phyloP scores from a whole-genome alignment of 2,113 vertebrate species.

The Tangachromis dhanisi region DNA sequence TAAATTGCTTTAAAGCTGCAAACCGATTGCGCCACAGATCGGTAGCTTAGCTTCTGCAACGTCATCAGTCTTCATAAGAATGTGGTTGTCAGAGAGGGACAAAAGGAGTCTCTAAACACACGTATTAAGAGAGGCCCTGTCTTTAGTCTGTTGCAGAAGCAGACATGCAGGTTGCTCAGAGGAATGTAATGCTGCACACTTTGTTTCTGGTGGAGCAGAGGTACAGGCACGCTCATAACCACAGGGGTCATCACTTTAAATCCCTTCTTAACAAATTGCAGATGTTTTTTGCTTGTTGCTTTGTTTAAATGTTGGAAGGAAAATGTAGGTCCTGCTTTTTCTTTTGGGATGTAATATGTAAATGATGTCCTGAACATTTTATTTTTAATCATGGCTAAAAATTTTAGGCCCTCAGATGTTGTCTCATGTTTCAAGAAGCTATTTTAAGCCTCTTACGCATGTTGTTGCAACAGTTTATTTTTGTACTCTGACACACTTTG shows the following conservation, averaged over 20 bases:
- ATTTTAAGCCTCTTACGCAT: constrained; percentile 21
- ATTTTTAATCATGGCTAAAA: neutral
- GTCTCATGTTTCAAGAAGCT: constrained; percentile 43
- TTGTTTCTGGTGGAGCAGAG: neutral
- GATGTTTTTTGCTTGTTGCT: neutral
- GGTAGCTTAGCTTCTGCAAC: neutral
- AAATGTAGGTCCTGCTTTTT: neutral
- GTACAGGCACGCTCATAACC: neutral
- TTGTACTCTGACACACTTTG: neutral
- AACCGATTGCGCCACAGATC: neutral
- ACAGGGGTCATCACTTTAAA: neutral
- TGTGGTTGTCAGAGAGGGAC: neutral
- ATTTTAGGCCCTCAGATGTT: neutral
- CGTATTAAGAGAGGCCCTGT: neutral
- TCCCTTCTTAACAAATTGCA: neutral
- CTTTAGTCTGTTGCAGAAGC: neutral
- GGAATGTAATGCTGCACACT: neutral
- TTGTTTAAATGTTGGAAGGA: neutral
- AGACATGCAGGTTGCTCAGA: neutral
- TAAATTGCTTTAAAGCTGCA: neutral
- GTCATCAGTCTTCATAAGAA: neutral
- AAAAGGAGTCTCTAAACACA: constrained; percentile 6
- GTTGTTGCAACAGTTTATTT: neutral
- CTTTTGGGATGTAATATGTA: neutral
- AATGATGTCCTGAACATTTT: neutral